A percentile compares a stretch with the other conserved stretches of the same genome.
Conservation (phyloP, 2,888 invertebrate species). For the Clitarchus hookeri region DNA sequence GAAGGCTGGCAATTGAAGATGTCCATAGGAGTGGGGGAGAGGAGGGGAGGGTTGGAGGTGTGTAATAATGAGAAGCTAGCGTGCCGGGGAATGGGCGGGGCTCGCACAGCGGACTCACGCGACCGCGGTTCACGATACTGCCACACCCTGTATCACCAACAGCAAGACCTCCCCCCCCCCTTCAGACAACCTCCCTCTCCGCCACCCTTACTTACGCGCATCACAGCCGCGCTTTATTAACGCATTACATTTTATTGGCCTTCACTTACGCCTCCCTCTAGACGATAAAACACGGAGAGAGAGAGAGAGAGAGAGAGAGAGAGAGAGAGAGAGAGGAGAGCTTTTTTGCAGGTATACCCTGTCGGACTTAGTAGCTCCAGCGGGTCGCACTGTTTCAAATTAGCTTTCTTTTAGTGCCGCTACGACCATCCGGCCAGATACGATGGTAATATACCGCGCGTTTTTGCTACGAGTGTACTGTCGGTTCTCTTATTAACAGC, state of each 20-base stretch:
- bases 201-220: background rate
- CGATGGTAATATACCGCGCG: background rate
- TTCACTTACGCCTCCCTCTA: background rate
- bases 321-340: too few relatives aligned
- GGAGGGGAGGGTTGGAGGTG: background rate
- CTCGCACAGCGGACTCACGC: background rate
- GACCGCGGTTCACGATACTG: background rate
- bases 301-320: too few relatives aligned
- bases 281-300: background rate
- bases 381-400: background rate
- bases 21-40: too few relatives aligned
- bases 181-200: too few relatives aligned
- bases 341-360: background rate
- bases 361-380: background rate
- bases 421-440: background rate
- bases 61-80: background rate
- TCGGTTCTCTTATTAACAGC: background rate
- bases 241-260: constrained; percentile 1
- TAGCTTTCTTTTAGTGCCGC: background rate
- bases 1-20: too few relatives aligned
- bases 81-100: background rate
- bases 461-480: background rate
- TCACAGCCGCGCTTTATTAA: background rate
- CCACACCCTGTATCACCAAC: background rate
- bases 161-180: background rate